phyloP scores from a whole-genome alignment of 1,140 invertebrate species.

The Batillaria attramentaria region DNA sequence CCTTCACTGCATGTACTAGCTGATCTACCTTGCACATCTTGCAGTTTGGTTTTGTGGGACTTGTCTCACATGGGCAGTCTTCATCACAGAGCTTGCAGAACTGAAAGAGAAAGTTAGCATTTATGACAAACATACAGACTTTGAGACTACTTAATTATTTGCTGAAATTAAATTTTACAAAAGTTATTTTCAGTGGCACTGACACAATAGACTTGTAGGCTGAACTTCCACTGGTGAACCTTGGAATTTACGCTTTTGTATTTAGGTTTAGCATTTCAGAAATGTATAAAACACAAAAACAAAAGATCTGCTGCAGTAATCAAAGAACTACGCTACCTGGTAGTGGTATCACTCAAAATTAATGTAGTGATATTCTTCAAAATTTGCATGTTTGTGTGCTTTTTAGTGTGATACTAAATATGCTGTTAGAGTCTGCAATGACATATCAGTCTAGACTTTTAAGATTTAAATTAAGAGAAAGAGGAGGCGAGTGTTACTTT shows the following conservation, averaged over 20 bases:
- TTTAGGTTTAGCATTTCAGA: not conserved
- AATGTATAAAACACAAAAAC: too few species aligned
- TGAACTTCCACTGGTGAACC: too few species aligned
- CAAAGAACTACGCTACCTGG: not conserved
- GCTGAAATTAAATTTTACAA: too few species aligned
- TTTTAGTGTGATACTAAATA: not conserved
- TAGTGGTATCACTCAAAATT: not conserved
- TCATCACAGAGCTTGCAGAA: conserved; percentile 67
- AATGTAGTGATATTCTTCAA: not conserved
- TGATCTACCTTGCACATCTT: conserved; percentile 68
- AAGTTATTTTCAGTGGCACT: too few species aligned
- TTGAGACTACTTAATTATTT: too few species aligned
- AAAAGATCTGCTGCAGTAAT: too few species aligned
- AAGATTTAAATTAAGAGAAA: too few species aligned
- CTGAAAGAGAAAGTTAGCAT: conserved; percentile 56
- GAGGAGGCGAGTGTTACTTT: too few species aligned
- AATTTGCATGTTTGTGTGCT: not conserved
- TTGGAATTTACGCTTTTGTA: not conserved
- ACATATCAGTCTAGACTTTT: too few species aligned
- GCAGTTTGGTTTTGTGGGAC: conserved; percentile 63
- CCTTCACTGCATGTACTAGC: too few species aligned
- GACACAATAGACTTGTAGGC: too few species aligned
- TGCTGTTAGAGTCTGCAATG: not conserved
- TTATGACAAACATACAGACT: too few species aligned
- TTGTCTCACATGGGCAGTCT: conserved; percentile 67